Conservation (phyloP, 2,113 vertebrate species). For the Pampusana beccarii region DNA sequence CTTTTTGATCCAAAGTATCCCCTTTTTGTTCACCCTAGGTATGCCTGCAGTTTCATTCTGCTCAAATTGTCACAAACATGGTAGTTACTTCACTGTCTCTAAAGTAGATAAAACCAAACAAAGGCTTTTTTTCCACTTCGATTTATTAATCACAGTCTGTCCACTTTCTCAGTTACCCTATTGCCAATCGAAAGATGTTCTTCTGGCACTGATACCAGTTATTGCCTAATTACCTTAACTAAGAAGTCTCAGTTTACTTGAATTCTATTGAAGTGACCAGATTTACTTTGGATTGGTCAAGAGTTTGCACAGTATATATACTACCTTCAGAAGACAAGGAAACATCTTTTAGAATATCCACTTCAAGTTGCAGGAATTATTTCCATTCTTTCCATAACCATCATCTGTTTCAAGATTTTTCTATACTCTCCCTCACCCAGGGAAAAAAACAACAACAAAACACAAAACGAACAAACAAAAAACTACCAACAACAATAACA, state of each 20-base stretch:
- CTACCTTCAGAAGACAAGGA: background rate
- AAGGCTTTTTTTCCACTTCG: background rate
- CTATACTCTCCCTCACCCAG: background rate
- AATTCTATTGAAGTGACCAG: background rate
- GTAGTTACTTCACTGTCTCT: background rate
- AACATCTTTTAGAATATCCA: background rate
- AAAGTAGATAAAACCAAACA: background rate
- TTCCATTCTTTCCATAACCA: background rate
- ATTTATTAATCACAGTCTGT: background rate
- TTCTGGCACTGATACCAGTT: background rate
- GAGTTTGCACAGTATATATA: background rate
- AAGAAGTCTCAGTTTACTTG: background rate
- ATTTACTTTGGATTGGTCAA: background rate
- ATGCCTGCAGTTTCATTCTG: background rate
- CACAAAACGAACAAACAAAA: background rate
- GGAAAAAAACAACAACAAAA: too few relatives aligned
- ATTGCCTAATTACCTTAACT: background rate
- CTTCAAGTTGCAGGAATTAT: background rate
- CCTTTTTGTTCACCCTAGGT: background rate
- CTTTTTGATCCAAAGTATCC: background rate
- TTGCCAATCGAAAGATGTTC: background rate
- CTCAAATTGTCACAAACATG: background rate
- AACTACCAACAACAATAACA: too few relatives aligned
- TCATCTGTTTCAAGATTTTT: background rate
- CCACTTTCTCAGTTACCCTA: background rate